These are phyloP conservation scores for Rhinoraja longicauda DNA, from an alignment of 2,797 vertebrate species.

Conservation along the genomic window DNA sequence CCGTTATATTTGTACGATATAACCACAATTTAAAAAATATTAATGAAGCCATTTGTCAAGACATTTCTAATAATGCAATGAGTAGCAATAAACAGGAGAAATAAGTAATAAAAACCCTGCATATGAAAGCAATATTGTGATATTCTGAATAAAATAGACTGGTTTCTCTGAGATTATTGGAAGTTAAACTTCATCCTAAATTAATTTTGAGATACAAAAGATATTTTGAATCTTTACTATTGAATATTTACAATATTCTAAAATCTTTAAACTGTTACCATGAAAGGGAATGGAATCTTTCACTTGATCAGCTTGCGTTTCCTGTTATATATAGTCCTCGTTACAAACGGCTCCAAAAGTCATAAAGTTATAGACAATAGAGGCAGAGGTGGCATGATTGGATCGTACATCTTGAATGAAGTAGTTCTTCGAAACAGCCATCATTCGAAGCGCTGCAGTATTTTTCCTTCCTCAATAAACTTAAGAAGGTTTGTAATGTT, in stretches of 20 bases:
- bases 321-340: constrained; percentile 11
- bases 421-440: constrained; percentile 39
- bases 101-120: neutral
- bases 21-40: neutral
- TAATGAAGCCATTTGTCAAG: neutral
- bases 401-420: constrained; percentile 35
- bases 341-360: constrained; percentile 19
- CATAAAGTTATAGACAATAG: neutral
- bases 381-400: constrained; percentile 40
- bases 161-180: neutral
- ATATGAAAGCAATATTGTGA: neutral
- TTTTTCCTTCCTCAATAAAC: constrained; percentile 38
- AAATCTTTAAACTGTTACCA: neutral
- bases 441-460: constrained; percentile 19
- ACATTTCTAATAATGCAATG: neutral
- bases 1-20: neutral
- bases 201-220: neutral
- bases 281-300: constrained; percentile 9
- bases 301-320: neutral
- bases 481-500: constrained; percentile 19
- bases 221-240: neutral
- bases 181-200: neutral
- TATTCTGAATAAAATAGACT: too few species aligned
- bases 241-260: neutral
- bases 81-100: neutral